phyloP scores from a whole-genome alignment of 2,888 invertebrate species.

The Colostygia pectinataria region DNA sequence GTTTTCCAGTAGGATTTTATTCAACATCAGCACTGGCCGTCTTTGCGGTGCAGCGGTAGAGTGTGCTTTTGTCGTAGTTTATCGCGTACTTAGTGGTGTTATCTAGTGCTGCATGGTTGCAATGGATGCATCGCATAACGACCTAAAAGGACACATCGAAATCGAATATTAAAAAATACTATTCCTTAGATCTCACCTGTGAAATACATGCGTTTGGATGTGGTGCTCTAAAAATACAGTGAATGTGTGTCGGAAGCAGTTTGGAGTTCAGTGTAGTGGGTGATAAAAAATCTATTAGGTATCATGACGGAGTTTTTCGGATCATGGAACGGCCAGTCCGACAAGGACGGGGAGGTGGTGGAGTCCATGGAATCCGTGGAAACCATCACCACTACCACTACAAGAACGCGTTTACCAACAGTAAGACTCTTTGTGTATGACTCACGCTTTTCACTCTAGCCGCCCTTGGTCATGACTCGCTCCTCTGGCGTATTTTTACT shows the following conservation, averaged over 20 bases:
- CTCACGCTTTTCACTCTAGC: conserved; percentile 28
- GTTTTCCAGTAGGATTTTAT: conserved; percentile 83
- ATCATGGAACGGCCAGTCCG: conserved; percentile 58
- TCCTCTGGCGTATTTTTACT: conserved; percentile 51
- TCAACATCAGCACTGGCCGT: conserved; percentile 77
- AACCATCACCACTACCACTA: conserved; percentile 71
- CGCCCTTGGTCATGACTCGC: conserved; percentile 55
- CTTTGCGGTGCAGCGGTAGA: conserved; percentile 62
- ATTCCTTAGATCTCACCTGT: conserved; percentile 37
- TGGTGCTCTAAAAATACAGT: conserved; percentile 54
- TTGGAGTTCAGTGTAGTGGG: conserved; percentile 63
- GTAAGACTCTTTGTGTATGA: conserved; percentile 52
- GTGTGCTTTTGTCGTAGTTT: conserved; percentile 36
- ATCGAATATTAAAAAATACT: conserved; percentile 39
- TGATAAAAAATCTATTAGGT: conserved; percentile 44
- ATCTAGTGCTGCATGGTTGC: conserved; percentile 36
- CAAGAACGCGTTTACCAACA: conserved; percentile 52
- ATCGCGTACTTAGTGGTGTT: conserved; percentile 38
- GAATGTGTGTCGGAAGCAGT: conserved; percentile 64
- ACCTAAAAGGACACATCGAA: conserved; percentile 47
- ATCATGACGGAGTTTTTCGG: conserved; percentile 79
- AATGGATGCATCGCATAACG: conserved; percentile 47
- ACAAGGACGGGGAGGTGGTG: conserved; percentile 47
- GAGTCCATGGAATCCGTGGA: conserved; percentile 67
- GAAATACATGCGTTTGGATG: conserved; percentile 44